These are phyloP conservation scores for Heteropelma amictum DNA, from an alignment of 2,888 invertebrate genomes.

Conservation along the genomic window DNA sequence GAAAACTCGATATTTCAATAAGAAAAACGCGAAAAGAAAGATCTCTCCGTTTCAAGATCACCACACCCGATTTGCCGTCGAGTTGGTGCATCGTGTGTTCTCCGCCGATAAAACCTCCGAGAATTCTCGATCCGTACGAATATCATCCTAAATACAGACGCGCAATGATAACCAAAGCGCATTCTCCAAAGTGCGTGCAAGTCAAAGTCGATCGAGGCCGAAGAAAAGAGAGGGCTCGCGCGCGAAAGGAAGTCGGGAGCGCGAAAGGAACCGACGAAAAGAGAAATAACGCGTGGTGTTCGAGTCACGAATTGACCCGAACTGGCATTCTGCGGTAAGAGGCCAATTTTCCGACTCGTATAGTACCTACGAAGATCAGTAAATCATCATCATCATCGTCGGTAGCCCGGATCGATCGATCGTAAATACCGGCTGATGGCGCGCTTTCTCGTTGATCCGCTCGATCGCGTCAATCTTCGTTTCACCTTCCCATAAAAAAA, in stretches of 20 bases:
- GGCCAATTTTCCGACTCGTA: constrained; percentile 45
- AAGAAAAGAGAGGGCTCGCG: not conserved
- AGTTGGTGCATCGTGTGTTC: no score
- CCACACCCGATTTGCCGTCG: no score
- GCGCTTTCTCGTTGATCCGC: not conserved
- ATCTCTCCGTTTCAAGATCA: no score
- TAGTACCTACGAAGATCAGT: not conserved
- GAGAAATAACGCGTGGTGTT: not conserved
- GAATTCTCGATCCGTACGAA: no score
- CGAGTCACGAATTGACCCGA: constrained; percentile 52
- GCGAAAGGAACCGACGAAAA: not conserved
- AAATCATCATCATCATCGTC: constrained; percentile 6
- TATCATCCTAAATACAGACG: no score
- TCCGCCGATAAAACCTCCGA: no score
- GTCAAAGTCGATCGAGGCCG: not conserved
- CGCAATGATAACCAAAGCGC: no score
- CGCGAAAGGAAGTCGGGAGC: not conserved
- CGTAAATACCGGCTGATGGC: not conserved
- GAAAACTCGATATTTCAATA: no score
- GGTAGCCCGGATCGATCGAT: constrained; percentile 21
- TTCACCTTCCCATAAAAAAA: not conserved
- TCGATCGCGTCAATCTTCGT: not conserved
- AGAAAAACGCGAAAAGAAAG: no score
- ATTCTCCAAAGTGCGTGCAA: no score
- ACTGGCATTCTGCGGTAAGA: constrained; percentile 37